Evolutionary conservation across 37 sponge, comb jelly and placozoan genomes (phyloP), one percentile per base, ranked within the genome.

Genomic region (Aphrocallistes beatrix): DNA sequence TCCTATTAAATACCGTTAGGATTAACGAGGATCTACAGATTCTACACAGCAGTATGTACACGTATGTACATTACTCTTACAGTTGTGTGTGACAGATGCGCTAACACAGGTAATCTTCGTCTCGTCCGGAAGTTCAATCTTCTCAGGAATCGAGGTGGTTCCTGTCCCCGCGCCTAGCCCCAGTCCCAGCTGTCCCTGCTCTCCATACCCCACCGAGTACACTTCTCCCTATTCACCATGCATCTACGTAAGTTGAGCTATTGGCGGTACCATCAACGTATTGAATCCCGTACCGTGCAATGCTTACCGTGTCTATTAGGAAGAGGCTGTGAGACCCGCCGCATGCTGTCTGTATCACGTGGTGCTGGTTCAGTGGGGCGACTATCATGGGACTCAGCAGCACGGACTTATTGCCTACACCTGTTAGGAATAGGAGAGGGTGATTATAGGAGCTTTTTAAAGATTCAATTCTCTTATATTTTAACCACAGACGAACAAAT

Each of bases 161-260:
- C 37, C 69, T 0, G 37, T 23, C 47, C 38, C 50, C 36, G 34
- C 81, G 13, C 51, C 50, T 38, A 85, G 83, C 6, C 91, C 91
- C 38, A 91, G 87, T 8, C 91, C 91, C n/a, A 91, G 85, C 69
- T 91, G 91, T 28, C 91, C 91, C 0, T 86, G 84, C 38, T 91
- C 91, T 30, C 91, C 91, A 38, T 85, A 84, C 1, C 91, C 91
- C 37, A 81, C 82, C 36, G 51, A 38, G 38, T 86, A 91, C 75
- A 91, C 88, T 25, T 86, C 83, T 9, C 91, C 91, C 91, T 91
- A 37, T 32, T 51, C 21, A 81, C 19, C n/a, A n/a, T n/a, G n/a
- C n/a, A n/a, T n/a, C n/a, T n/a, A n/a, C n/a, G n/a, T n/a, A n/a
- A n/a, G n/a, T n/a, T n/a, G n/a, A n/a, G n/a, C n/a, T n/a, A n/a